A percentile compares a stretch with the other conserved stretches of the same genome.
Conservation (phyloP, 2,113 vertebrate species). For the Oceanodroma tethys region DNA sequence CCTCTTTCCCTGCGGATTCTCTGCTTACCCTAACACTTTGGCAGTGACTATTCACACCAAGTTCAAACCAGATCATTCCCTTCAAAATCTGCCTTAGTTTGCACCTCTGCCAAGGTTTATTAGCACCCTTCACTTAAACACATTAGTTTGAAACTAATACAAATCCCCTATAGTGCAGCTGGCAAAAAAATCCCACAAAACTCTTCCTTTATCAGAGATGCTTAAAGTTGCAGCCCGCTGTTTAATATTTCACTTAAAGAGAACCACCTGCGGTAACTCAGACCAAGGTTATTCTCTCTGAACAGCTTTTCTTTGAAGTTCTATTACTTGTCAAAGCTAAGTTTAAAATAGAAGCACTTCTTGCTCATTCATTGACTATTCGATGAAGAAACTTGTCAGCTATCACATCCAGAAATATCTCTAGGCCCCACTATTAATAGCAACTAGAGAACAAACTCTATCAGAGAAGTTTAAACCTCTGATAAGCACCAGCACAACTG, state of each 20-base stretch:
- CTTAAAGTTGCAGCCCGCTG: background rate
- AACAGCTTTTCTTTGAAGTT: slow-evolving; percentile 12
- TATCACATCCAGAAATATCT: slow-evolving; percentile 40
- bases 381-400: slow-evolving; percentile 56
- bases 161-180: background rate
- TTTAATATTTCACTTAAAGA: background rate
- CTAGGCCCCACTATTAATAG: slow-evolving; percentile 44
- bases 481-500: background rate
- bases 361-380: slow-evolving; percentile 54
- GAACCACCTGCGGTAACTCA: background rate
- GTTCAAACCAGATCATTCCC: background rate
- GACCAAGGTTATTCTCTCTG: slow-evolving; percentile 16
- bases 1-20: background rate
- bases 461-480: slow-evolving; percentile 4
- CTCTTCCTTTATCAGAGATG: background rate
- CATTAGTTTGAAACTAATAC: background rate
- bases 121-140: background rate
- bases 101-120: background rate
- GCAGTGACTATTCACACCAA: background rate
- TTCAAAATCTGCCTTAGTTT: background rate
- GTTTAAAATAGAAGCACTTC: slow-evolving; percentile 56
- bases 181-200: background rate
- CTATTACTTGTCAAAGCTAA: slow-evolving; percentile 31
- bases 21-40: background rate
- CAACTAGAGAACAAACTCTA: slow-evolving; percentile 20